Evolutionary conservation across 2,797 vertebrate species (phyloP).

Genomic region (Nannoperca australis): DNA sequence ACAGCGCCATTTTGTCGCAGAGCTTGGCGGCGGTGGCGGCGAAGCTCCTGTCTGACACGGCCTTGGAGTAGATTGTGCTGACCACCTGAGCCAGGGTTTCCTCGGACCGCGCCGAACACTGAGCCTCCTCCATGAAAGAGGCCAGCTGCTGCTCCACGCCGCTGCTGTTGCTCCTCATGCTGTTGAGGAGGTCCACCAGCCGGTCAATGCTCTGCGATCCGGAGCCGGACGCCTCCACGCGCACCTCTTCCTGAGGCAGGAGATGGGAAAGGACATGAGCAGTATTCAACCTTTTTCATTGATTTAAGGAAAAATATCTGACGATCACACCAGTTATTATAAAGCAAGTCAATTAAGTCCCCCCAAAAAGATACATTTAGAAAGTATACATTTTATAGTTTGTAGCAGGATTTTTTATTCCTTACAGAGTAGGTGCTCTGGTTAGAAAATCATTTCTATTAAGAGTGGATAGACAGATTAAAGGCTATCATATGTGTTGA

Average conservation of each 20-base stretch:
- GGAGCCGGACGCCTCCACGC: slow-evolving; percentile 75
- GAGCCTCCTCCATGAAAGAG: slow-evolving; percentile 97
- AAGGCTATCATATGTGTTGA: not conserved
- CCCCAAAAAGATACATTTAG: not conserved
- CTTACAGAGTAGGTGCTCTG: not conserved
- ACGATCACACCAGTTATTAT: not conserved
- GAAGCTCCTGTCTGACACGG: slow-evolving; percentile 94
- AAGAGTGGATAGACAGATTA: not conserved
- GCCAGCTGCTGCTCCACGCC: slow-evolving; percentile 93
- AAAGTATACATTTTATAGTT: not conserved
- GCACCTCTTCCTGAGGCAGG: slow-evolving; percentile 89
- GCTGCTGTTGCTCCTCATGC: slow-evolving; percentile 96
- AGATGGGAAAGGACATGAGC: not conserved
- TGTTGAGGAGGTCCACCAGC: slow-evolving; percentile 94
- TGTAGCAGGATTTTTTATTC: not conserved
- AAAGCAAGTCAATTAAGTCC: not conserved
- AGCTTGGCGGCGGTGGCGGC: slow-evolving; percentile 94
- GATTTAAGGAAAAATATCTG: not conserved
- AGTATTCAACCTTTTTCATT: not conserved
- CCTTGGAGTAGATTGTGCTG: slow-evolving; percentile 93
- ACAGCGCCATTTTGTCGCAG: slow-evolving; percentile 97
- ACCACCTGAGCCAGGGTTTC: slow-evolving; percentile 94
- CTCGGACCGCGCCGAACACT: slow-evolving; percentile 93
- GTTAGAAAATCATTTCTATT: not conserved
- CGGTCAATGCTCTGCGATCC: slow-evolving; percentile 93